Base-by-base conservation (phyloP, 2,797 vertebrate species). In the Urophycis tenuis region DNA sequence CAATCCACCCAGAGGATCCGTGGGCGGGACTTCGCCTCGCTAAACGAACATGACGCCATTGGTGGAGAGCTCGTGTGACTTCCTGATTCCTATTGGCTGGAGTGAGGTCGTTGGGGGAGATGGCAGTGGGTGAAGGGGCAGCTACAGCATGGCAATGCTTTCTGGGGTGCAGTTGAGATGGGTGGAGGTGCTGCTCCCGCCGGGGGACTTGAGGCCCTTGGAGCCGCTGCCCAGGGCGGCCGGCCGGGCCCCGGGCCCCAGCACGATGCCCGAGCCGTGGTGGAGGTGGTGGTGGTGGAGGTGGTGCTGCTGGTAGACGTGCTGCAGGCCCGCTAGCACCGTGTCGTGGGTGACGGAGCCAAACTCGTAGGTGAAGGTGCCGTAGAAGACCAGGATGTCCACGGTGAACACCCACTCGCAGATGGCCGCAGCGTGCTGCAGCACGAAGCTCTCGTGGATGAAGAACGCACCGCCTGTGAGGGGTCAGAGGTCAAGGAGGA, bases 391-490 rank as follows among this genome's bases (percentile, higher is more conserved):
- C 74, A 99, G 93, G 89, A 99, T 95, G 86, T 96, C 95, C 1
- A 99, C 96, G 15, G 98, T 97, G 85, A 97, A 99, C 81, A 97
- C 93, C 97, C 97, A 99, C 88, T 99, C 97, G 0, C 96, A 98
- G 82, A 99, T 93, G 85, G 97, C 97, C 0, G 97, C 96, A 0
- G 96, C 92, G 0, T 99, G 97, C 91, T 99, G 97, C 70, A 98
- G 93, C 77, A 95, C 83, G 0, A 96, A 96, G 84, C 94, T 98
- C 90, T 98, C 95, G 0, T 98, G 96, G 85, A 97, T 92, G 85
- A 99, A 99, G 89, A 99, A 99, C 79, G 97, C 93, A 0, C 95
- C 96, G 0, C 96, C 96, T 94, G 84, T 80, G 83, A 73, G 49
- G 74, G 31, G 73, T 10, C 45, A 45, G 0, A 76, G 22, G 87